These are phyloP conservation scores for Campylomormyrus tamandua DNA, from an alignment of 2,113 vertebrate genomes.

Conservation along the genomic window DNA sequence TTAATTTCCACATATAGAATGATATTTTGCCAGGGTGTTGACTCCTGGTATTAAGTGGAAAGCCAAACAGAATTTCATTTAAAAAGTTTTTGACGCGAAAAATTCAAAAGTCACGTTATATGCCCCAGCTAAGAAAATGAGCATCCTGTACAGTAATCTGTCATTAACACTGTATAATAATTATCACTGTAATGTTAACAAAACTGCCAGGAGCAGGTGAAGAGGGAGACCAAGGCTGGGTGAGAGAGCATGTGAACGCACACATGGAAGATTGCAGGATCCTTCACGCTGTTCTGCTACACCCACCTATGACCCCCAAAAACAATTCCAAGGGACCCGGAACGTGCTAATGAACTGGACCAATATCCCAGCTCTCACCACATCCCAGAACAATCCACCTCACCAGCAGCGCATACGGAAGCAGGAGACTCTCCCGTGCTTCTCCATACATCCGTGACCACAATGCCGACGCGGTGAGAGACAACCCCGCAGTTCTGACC, in stretches of 20 bases:
- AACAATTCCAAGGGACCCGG: constrained; percentile 67
- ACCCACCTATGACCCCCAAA: constrained; percentile 27
- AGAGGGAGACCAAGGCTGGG: constrained; percentile 46
- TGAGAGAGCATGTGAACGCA: constrained; percentile 42
- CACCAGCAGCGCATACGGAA: constrained; percentile 51
- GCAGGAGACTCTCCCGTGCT: constrained; percentile 57
- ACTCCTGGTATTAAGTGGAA: not conserved
- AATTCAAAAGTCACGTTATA: not conserved
- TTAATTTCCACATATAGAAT: not conserved
- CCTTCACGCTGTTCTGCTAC: constrained; percentile 70
- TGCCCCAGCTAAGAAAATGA: not conserved
- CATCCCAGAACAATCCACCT: constrained; percentile 56
- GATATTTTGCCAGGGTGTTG: not conserved
- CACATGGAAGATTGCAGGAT: constrained; percentile 75
- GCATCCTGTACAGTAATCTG: not conserved
- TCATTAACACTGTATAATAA: not conserved
- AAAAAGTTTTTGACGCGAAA: not conserved
- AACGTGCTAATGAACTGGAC: constrained; percentile 72
- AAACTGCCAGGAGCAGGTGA: too few relatives aligned
- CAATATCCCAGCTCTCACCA: constrained; percentile 58
- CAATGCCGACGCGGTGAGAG: not conserved
- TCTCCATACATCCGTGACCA: not conserved
- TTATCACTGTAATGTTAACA: not conserved
- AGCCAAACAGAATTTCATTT: not conserved
- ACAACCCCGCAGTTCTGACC: not conserved